Conservation (phyloP, 2,797 vertebrate genomes). For the Danio aesculapii region DNA sequence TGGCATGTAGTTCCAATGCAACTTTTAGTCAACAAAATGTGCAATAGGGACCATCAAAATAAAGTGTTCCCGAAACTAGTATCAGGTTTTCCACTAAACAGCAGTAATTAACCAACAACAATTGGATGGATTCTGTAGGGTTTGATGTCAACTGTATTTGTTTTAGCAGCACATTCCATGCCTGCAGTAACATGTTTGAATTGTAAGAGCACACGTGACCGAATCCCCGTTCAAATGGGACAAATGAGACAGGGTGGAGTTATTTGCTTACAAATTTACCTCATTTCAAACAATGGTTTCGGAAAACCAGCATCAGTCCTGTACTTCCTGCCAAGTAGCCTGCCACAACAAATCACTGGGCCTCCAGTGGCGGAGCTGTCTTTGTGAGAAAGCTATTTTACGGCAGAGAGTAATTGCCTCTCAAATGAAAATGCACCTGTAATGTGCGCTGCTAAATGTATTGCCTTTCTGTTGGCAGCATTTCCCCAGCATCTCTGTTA, state of each 20-base stretch:
- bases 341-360: conserved; percentile 41
- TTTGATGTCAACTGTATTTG: conserved; percentile 42
- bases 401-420: conserved; percentile 49
- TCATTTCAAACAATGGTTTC: conserved; percentile 38
- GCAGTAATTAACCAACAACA: conserved; percentile 36
- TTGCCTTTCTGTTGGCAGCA: conserved; percentile 45
- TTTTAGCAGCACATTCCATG: conserved; percentile 54
- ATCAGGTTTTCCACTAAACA: not conserved
- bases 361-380: conserved; percentile 20
- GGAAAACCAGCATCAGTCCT: conserved; percentile 34
- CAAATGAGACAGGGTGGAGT: conserved; percentile 18
- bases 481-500: conserved; percentile 45
- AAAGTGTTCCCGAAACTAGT: not conserved
- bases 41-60: too few species aligned
- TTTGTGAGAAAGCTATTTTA: conserved; percentile 46
- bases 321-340: conserved; percentile 34
- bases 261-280: conserved; percentile 45
- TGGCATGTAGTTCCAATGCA: too few species aligned
- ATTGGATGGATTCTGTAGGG: not conserved
- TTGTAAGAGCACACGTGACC: not conserved
- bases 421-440: conserved; percentile 58
- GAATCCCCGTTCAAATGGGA: conserved; percentile 31
- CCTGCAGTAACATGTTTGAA: conserved; percentile 53
- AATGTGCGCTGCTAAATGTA: conserved; percentile 54
- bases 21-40: too few species aligned